Evolutionary conservation across 37 sponge, comb jelly and placozoan species (phyloP), one percentile per base, ranked within the genome.

Genomic region (Diacarnus erythraeanus): DNA sequence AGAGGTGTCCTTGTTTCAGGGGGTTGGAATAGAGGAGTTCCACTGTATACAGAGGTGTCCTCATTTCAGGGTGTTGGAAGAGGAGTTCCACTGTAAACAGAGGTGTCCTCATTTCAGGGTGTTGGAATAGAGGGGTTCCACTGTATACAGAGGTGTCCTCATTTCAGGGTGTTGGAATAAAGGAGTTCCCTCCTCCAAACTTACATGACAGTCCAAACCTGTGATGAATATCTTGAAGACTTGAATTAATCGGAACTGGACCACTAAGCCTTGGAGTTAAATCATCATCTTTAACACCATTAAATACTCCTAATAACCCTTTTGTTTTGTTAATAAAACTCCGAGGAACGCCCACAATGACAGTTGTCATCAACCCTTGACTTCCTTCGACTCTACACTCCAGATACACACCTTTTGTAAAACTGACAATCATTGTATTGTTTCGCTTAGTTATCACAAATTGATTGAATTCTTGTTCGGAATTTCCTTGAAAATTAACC

Each of bases 171-270:
- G n/a, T n/a, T n/a, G n/a, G n/a, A n/a, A n/a, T n/a, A n/a, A n/a
- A n/a, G n/a, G n/a, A 10, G 17, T 54, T 54, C 56, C 56, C 10
- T 17, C 17, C 17, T 10, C 17, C 15, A 59, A 27, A 65, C 66
- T 65, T 30, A 65, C 66, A 65, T 65, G 66, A 65, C 34, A 65
- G 31, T 30, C 66, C 66, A 65, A 65, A 65, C 31, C 1, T 6
- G 29, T 31, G 17, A 35, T 65, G 66, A 10, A 65, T 65, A 3
- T 8, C 66, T 1, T 17, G 17, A 5, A 65, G 15, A 30, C 3
- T 18, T 10, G 34, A 65, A 30, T 65, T 35, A 18, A 30, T 65
- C 17, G 66, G 9, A 3, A 65, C 17, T 2, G 31, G 33, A 5
- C 3, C 23, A 5, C 26, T 25, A 25, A 4, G n/a, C 9, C 4